Percentiles rank a stretch among this genome's conserved stretches.
Conservation (phyloP, 2,888 invertebrate species). For the Coleophora deauratella region DNA sequence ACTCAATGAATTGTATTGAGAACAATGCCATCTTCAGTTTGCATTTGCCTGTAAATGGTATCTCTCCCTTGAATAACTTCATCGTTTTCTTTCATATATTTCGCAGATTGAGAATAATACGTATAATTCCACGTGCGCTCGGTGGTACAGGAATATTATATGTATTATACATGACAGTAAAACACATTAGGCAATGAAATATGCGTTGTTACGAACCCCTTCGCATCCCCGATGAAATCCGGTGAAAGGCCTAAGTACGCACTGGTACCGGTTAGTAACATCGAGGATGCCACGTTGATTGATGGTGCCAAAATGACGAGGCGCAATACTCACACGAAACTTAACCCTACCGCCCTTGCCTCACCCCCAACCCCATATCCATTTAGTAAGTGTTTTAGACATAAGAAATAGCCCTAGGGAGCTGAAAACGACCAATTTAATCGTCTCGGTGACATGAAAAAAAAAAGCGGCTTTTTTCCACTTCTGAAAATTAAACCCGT, state of each 20-base stretch:
- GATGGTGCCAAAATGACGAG: slow-evolving; percentile 51
- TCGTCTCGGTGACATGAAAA: background rate
- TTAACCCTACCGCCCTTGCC: slow-evolving; percentile 9
- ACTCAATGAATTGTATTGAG: too few relatives aligned
- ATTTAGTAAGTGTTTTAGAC: background rate
- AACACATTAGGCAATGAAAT: slow-evolving; percentile 5
- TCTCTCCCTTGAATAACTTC: too few relatives aligned
- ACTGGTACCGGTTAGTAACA: slow-evolving; percentile 47
- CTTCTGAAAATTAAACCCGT: too few relatives aligned
- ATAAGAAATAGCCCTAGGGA: slow-evolving; percentile 19
- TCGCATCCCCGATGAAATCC: background rate
- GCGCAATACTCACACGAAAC: slow-evolving; percentile 1
- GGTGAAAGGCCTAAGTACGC: slow-evolving; percentile 26
- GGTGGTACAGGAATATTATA: background rate
- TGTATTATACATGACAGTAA: background rate
- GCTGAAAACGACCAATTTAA: slow-evolving; percentile 21
- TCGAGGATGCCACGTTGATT: slow-evolving; percentile 58
- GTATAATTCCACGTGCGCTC: too few relatives aligned
- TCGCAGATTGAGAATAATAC: too few relatives aligned
- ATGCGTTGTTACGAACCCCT: slow-evolving; percentile 2
- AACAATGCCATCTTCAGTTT: too few relatives aligned
- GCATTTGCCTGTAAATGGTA: too few relatives aligned
- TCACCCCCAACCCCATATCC: slow-evolving; percentile 19
- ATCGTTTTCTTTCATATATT: too few relatives aligned
- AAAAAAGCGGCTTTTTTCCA: too few relatives aligned